phyloP scores from a whole-genome alignment of 37 sponge, comb jelly and placozoan genomes.

The Cladorhizidae sp. region DNA sequence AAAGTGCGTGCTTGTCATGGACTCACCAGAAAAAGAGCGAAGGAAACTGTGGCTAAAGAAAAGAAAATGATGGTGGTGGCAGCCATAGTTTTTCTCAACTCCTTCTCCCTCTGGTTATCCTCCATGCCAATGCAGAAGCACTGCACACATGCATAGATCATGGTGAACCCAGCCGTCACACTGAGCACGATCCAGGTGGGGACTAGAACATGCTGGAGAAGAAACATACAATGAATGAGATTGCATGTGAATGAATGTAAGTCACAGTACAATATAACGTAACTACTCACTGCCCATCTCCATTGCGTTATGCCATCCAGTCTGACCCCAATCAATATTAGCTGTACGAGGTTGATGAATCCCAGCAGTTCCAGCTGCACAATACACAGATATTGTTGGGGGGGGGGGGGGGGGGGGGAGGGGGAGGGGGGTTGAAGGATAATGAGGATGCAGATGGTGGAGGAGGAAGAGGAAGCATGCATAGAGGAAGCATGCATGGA shows the following conservation, averaged over 20 bases:
- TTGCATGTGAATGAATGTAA: neutral
- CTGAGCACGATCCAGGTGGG: slow-evolving; percentile 55
- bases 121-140: neutral
- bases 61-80: slow-evolving; percentile 18
- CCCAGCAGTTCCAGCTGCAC: slow-evolving; percentile 46
- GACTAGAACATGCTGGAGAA: slow-evolving; percentile 47
- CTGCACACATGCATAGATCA: slow-evolving; percentile 17
- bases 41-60: slow-evolving; percentile 2
- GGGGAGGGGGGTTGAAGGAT: too few species aligned
- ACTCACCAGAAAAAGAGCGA: slow-evolving; percentile 57
- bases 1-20: neutral
- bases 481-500: too few species aligned
- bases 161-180: slow-evolving; percentile 6
- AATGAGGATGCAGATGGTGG: too few species aligned
- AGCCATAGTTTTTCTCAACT: slow-evolving; percentile 7
- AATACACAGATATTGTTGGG: neutral
- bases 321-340: slow-evolving; percentile 59
- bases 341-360: slow-evolving; percentile 56
- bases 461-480: too few species aligned
- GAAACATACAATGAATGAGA: too few species aligned
- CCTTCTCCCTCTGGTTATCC: slow-evolving; percentile 26
- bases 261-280: neutral
- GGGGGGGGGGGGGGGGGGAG: too few species aligned
- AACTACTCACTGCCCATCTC: slow-evolving; percentile 71
- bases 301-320: slow-evolving; percentile 50